Evolutionary conservation across 2,797 vertebrate species (phyloP).

Genomic region (Sebastes aleutianus): DNA sequence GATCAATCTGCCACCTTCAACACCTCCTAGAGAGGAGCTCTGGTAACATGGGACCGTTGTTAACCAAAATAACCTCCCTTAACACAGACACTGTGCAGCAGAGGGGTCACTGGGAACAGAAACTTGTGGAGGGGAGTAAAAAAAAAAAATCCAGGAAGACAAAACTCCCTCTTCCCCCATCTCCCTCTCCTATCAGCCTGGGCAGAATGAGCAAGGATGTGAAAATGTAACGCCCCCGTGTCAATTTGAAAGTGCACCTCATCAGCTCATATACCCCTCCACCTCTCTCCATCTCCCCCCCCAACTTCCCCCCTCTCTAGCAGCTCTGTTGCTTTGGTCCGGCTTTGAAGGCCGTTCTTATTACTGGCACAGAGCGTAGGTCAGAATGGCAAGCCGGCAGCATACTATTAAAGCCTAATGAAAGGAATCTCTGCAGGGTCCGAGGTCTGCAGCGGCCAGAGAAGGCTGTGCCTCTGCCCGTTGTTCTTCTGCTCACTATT

Average conservation of each 20-base stretch:
- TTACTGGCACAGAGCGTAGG: constrained; percentile 81
- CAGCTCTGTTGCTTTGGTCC: constrained; percentile 80
- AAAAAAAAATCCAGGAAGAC: constrained; percentile 44
- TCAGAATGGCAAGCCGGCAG: constrained; percentile 82
- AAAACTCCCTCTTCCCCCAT: constrained; percentile 52
- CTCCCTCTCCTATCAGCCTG: constrained; percentile 59
- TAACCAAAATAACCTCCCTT: constrained; percentile 70
- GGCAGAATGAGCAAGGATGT: constrained; percentile 67
- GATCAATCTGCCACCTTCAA: constrained; percentile 75
- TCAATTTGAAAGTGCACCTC: constrained; percentile 79
- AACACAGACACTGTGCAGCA: constrained; percentile 49
- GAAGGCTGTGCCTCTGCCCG: constrained; percentile 67
- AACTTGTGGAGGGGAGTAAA: constrained; percentile 42
- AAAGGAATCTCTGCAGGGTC: constrained; percentile 82
- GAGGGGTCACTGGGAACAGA: constrained; percentile 62
- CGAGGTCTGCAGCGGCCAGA: constrained; percentile 73
- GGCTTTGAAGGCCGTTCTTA: constrained; percentile 81
- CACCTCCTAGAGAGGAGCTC: constrained; percentile 58
- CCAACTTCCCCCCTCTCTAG: constrained; percentile 56
- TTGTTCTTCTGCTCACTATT: constrained; percentile 67
- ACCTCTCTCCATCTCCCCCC: constrained; percentile 37
- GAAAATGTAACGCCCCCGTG: constrained; percentile 76
- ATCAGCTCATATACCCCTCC: not conserved
- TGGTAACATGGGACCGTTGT: constrained; percentile 54
- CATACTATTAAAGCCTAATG: constrained; percentile 84